These are phyloP conservation scores for Vidua chalybeata DNA, from an alignment of 2,113 vertebrate genomes.

Conservation along the genomic window DNA sequence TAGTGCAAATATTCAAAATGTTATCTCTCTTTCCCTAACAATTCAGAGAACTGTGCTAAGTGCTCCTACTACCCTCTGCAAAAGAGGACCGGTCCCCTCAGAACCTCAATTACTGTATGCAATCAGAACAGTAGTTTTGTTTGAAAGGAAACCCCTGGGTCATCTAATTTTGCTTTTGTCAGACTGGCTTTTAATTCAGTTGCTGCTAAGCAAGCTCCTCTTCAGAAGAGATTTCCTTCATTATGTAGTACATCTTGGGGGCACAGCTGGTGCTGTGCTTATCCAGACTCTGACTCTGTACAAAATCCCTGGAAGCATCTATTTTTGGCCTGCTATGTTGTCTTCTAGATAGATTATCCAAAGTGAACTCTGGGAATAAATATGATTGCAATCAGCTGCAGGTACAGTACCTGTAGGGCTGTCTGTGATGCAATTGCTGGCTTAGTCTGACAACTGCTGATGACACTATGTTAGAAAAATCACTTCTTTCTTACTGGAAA, in stretches of 20 bases:
- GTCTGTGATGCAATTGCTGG: neutral
- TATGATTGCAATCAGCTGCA: neutral
- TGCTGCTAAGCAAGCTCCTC: neutral
- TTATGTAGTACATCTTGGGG: neutral
- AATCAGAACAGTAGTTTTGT: neutral
- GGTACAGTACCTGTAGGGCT: neutral
- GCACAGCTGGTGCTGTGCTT: constrained; percentile 11
- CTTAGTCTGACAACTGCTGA: neutral
- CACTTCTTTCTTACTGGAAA: neutral
- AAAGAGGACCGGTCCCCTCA: neutral
- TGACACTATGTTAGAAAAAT: neutral
- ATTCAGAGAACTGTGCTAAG: neutral
- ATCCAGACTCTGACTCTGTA: neutral
- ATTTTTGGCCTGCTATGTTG: neutral
- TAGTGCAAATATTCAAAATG: too few species aligned
- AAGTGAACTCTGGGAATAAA: neutral
- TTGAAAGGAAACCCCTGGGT: constrained; percentile 6
- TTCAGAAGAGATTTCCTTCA: constrained; percentile 40
- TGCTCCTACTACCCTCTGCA: neutral
- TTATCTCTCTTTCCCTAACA: neutral
- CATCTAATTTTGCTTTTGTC: constrained; percentile 28
- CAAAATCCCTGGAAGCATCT: neutral
- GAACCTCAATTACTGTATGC: neutral
- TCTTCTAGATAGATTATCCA: neutral
- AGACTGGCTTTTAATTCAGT: neutral